phyloP scores from a whole-genome alignment of 2,113 vertebrate genomes.

The Poeciliopsis turrubarensis region DNA sequence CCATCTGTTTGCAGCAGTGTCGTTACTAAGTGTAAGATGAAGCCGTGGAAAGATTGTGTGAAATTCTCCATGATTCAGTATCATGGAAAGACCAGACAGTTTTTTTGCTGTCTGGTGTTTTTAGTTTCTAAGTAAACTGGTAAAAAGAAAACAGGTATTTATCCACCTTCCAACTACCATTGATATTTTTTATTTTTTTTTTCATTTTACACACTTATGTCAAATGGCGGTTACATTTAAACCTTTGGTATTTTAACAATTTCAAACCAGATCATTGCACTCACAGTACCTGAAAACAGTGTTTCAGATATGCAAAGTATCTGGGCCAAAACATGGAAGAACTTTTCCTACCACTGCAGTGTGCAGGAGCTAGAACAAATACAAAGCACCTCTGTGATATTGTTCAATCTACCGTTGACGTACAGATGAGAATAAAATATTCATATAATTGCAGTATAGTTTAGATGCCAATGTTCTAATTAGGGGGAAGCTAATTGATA shows the following conservation, averaged over 20 bases:
- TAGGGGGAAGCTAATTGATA: background rate
- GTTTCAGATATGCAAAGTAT: conserved; percentile 17
- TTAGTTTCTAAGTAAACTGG: conserved; percentile 32
- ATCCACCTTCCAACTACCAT: conserved; percentile 7
- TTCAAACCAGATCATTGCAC: background rate
- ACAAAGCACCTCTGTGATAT: conserved; percentile 41
- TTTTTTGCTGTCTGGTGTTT: conserved; percentile 54
- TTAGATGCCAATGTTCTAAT: background rate
- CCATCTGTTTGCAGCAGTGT: conserved; percentile 81
- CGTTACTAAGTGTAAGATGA: conserved; percentile 68
- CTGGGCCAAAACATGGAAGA: conserved; percentile 13
- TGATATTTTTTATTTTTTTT: conserved; percentile 6
- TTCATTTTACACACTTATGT: conserved; percentile 7
- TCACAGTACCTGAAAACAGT: conserved; percentile 19
- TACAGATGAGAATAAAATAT: background rate
- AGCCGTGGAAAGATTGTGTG: conserved; percentile 63
- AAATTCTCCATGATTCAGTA: conserved; percentile 59
- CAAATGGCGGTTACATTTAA: conserved; percentile 25
- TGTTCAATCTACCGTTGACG: background rate
- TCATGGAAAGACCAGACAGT: conserved; percentile 58
- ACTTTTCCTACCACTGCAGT: no score
- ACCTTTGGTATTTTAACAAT: conserved; percentile 27
- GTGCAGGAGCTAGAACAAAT: background rate
- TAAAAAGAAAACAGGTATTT: conserved; percentile 11
- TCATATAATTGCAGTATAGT: background rate